Evolutionary conservation across 1,140 invertebrate species (phyloP).

Genomic region (Luehdorfia chinensis): DNA sequence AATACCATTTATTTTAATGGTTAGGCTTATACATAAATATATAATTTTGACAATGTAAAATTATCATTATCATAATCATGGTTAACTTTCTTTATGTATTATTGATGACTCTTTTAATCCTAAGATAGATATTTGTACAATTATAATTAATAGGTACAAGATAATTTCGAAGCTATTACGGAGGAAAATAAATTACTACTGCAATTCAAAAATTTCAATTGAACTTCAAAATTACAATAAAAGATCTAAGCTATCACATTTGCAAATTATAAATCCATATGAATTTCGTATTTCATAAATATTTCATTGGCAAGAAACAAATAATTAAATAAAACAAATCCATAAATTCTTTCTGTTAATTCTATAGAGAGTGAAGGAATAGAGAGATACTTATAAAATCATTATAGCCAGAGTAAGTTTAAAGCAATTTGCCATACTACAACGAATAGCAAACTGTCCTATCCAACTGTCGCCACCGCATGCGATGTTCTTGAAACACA

Average conservation of each 20-base stretch:
- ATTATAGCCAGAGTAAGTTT: slow-evolving; percentile 43
- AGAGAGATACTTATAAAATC: slow-evolving; percentile 50
- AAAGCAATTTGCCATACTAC: slow-evolving; percentile 73
- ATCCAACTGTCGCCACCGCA: slow-evolving; percentile 40
- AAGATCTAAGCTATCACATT: slow-evolving; percentile 72
- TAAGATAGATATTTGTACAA: slow-evolving; percentile 68
- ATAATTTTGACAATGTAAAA: slow-evolving; percentile 52
- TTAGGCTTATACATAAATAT: slow-evolving; percentile 70
- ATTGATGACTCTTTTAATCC: slow-evolving; percentile 54
- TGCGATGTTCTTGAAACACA: slow-evolving; percentile 58
- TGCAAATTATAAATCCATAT: slow-evolving; percentile 55
- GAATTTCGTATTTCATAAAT: slow-evolving; percentile 56
- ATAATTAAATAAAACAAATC: slow-evolving; percentile 51
- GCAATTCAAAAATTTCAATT: slow-evolving; percentile 44
- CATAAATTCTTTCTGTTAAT: slow-evolving; percentile 57
- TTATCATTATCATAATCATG: slow-evolving; percentile 51
- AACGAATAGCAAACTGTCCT: slow-evolving; percentile 70
- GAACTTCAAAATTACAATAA: slow-evolving; percentile 41
- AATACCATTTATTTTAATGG: slow-evolving; percentile 68
- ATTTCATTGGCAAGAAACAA: slow-evolving; percentile 73
- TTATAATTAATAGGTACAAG: slow-evolving; percentile 42
- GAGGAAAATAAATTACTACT: slow-evolving; percentile 51
- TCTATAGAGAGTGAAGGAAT: slow-evolving; percentile 70
- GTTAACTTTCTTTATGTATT: slow-evolving; percentile 65
- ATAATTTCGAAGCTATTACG: slow-evolving; percentile 34